Conservation (phyloP, 2,113 vertebrate species). For the Sapayoa aenigma region DNA sequence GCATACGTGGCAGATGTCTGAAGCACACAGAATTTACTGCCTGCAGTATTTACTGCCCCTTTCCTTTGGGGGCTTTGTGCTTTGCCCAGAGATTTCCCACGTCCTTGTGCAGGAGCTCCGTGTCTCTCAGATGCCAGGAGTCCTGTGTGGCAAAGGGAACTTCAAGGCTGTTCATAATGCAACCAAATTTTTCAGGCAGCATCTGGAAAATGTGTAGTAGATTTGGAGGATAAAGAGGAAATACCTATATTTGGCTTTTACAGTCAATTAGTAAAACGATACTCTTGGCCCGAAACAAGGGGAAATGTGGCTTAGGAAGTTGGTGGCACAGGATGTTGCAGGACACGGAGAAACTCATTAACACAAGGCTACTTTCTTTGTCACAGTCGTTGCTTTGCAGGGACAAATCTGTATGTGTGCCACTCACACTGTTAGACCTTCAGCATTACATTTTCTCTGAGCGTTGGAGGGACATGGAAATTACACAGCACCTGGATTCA, state of each 20-base stretch:
- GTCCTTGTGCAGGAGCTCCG: accelerated
- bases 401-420: not conserved
- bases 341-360: not conserved
- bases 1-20: not conserved
- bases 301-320: not conserved
- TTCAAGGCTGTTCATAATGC: not conserved
- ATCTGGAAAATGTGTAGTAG: not conserved
- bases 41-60: not conserved
- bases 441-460: not conserved
- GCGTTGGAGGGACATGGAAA: not conserved
- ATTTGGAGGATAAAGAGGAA: not conserved
- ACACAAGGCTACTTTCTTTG: not conserved
- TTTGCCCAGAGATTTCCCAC: not conserved
- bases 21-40: not conserved
- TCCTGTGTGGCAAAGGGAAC: not conserved
- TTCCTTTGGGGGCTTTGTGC: not conserved
- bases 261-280: not conserved
- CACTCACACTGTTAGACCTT: not conserved
- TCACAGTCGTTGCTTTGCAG: not conserved
- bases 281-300: not conserved
- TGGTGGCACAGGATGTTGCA: not conserved
- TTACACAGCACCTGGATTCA: not conserved
- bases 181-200: not conserved
- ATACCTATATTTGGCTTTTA: conserved; percentile 9
- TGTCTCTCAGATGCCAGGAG: not conserved